A percentile compares a stretch with the other conserved stretches of the same genome.
Conservation (phyloP, 2,797 vertebrate genomes). For the Diplodus sargus region DNA sequence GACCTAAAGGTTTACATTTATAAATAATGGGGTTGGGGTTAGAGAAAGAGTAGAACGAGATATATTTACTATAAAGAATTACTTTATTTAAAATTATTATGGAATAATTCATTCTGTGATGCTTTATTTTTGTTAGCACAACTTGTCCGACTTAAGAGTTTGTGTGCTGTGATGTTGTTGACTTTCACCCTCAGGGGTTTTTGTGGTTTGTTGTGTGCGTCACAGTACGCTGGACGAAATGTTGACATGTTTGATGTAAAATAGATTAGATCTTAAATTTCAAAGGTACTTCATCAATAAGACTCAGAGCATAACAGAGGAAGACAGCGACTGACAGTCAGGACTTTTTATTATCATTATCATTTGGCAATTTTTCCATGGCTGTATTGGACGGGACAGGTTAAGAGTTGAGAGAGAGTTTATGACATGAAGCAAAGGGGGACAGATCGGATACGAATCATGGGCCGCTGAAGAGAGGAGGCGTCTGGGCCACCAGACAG, state of each 20-base stretch:
- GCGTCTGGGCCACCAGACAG: too few species aligned
- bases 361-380: too few species aligned
- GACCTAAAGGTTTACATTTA: not conserved
- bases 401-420: too few species aligned
- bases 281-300: too few species aligned
- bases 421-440: too few species aligned
- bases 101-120: not conserved
- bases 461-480: too few species aligned
- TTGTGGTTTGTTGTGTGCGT: conserved; percentile 18
- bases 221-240: conserved; percentile 6
- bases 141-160: too few species aligned
- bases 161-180: not conserved
- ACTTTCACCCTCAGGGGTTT: not conserved
- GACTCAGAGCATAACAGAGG: too few species aligned
- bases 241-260: not conserved
- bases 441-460: too few species aligned
- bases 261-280: not conserved
- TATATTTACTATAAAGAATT: not conserved
- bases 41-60: not conserved
- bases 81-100: not conserved
- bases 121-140: not conserved
- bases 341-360: too few species aligned
- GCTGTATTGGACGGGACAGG: too few species aligned
- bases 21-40: not conserved
- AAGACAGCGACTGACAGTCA: too few species aligned